Percentiles rank a stretch among this genome's conserved stretches.
These are phyloP conservation scores for Drosophila mauritiana DNA, from an alignment of 1,140 invertebrate species.

Conservation along the genomic window DNA sequence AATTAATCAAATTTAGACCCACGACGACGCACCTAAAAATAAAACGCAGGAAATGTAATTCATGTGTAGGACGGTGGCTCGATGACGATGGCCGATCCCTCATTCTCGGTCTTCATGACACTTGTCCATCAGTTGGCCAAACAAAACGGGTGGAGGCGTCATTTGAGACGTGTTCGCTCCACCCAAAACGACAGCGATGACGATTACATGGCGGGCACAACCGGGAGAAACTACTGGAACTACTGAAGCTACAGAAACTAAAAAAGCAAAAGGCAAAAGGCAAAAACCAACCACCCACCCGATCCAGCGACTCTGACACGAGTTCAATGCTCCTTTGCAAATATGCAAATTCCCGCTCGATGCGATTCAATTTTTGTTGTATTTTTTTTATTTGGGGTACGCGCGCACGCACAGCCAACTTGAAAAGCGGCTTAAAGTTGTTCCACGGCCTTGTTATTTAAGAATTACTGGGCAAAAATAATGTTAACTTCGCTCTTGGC, in stretches of 20 bases:
- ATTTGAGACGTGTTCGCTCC: slow-evolving; percentile 73
- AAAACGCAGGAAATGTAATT: slow-evolving; percentile 21
- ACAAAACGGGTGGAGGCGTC: slow-evolving; percentile 62
- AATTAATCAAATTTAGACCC: slow-evolving; percentile 76
- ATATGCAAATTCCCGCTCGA: slow-evolving; percentile 69
- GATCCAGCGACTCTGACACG: slow-evolving; percentile 9
- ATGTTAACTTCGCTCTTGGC: slow-evolving; percentile 67
- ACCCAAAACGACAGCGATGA: slow-evolving; percentile 37
- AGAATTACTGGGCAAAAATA: slow-evolving; percentile 70
- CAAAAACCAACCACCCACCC: slow-evolving; percentile 12
- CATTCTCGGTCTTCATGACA: slow-evolving; percentile 66
- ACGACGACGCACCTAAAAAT: slow-evolving; percentile 55
- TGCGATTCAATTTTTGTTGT: slow-evolving; percentile 48
- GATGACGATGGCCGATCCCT: slow-evolving; percentile 55
- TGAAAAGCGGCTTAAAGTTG: slow-evolving; percentile 58
- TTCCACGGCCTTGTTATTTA: slow-evolving; percentile 67
- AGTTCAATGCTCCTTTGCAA: slow-evolving; percentile 71
- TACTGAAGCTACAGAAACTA: slow-evolving; percentile 57
- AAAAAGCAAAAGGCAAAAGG: slow-evolving; percentile 44
- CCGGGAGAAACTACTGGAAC: slow-evolving; percentile 28
- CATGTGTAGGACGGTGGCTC: slow-evolving; percentile 5
- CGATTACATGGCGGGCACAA: slow-evolving; percentile 30
- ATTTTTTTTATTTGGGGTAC: slow-evolving; percentile 7
- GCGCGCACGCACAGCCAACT: slow-evolving; percentile 57
- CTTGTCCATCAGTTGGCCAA: slow-evolving; percentile 75